Percentiles rank a stretch among this genome's conserved stretches.
These are phyloP conservation scores for Muraenolepis orangiensis DNA, from an alignment of 2,797 vertebrate species.

Conservation along the genomic window DNA sequence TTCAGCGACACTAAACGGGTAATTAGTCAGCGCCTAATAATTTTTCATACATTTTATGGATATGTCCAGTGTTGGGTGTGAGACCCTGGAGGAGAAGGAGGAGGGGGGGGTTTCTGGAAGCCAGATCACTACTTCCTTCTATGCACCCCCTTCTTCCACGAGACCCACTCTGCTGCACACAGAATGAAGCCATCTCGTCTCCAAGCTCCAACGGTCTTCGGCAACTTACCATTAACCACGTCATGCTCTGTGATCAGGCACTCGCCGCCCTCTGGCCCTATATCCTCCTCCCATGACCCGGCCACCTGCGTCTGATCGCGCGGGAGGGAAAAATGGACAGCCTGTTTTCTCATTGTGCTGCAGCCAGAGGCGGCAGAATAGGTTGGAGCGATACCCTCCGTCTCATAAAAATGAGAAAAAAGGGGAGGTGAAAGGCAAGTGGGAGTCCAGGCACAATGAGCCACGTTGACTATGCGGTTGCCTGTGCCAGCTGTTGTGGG, in stretches of 20 bases:
- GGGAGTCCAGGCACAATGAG: conserved; percentile 34
- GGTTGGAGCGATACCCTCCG: conserved; percentile 36
- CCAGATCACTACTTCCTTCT: neutral
- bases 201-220: conserved; percentile 22
- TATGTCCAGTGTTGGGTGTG: conserved; percentile 60
- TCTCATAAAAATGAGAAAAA: conserved; percentile 10
- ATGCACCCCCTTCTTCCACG: neutral
- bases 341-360: conserved; percentile 28
- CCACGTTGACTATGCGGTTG: conserved; percentile 38
- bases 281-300: conserved; percentile 18
- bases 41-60: conserved; percentile 79
- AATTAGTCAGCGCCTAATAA: conserved; percentile 81
- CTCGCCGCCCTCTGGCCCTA: conserved; percentile 11
- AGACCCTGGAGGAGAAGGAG: conserved; percentile 53
- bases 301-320: conserved; percentile 38
- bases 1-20: conserved; percentile 76
- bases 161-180: conserved; percentile 3
- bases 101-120: conserved; percentile 14
- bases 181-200: conserved; percentile 45
- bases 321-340: conserved; percentile 17
- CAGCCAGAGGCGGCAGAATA: conserved; percentile 20
- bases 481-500: conserved; percentile 51
- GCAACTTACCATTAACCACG: conserved; percentile 40
- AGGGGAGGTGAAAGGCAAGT: neutral
- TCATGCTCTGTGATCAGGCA: conserved; percentile 38